Base-by-base conservation (phyloP, 2,797 vertebrate species). In the Phylloscopus collybita region DNA sequence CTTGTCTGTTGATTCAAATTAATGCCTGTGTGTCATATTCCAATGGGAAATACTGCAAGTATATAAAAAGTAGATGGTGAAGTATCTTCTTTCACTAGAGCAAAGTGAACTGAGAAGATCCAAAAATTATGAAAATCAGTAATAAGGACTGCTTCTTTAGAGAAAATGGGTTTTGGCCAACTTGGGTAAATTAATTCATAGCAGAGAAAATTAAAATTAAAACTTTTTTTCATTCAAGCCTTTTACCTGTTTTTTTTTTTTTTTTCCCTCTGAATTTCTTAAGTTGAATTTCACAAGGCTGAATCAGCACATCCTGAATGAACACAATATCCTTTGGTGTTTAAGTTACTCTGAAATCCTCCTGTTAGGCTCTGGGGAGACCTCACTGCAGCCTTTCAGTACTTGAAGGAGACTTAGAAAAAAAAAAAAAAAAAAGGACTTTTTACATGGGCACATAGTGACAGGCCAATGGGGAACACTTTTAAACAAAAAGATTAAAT, bases 1-100 rank as follows among this genome's bases (percentile, higher is more conserved):
- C 62, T 94, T 91, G 79, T 75, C 42, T 72, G 78, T 56, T 80
- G 71, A 93, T 74, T 49, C 70, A 91, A 86, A 94, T 71, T 92
- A 88, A 92, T 80, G 80, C 25, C 66, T 34, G 18, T 25, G 57
- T 80, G 81, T 61, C 67, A 61, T 57, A 86, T 64, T 90, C 76
- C 66, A 88, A 65, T 66, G 74, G 34, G 80, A 83, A 94, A 88
- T 56, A 75, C 34, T 54, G 16, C 56, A 92, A n/a, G 15, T 47
- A 10, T 42, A 38, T 69, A 49, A 78, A 57, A 8, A 45, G 44
- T 13, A 54, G 47, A 69, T 74, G 36, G 67, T 32, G 36, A 27
- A 66, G 15, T 27, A 57, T 18, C 29, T 66, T 26, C 34, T 86
- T 78, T 40, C 38, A 72, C 22, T 53, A 47, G 10, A 87, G 54